Conservation (phyloP, 1,140 invertebrate genomes). For the Drosophila sp. region DNA sequence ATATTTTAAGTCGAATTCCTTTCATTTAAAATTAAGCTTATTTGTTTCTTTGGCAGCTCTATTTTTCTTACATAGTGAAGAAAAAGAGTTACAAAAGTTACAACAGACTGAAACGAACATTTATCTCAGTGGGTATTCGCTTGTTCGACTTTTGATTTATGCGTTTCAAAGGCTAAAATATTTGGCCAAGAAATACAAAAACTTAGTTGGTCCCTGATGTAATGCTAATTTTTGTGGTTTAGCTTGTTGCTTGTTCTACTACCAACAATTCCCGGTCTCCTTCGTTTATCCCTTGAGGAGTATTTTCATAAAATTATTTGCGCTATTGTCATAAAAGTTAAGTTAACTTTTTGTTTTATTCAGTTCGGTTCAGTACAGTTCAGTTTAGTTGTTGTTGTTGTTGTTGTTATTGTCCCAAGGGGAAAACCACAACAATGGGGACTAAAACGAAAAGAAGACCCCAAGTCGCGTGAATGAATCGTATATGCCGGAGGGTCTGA, state of each 20-base stretch:
- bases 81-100: too few relatives aligned
- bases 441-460: constrained; percentile 10
- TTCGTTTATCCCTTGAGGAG: constrained; percentile 41
- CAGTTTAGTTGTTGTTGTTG: constrained; percentile 35
- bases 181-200: constrained; percentile 9
- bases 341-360: constrained; percentile 63
- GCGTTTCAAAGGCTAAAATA: background rate
- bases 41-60: too few relatives aligned
- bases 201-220: constrained; percentile 10
- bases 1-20: too few relatives aligned
- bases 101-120: background rate
- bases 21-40: too few relatives aligned
- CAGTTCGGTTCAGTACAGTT: constrained; percentile 39
- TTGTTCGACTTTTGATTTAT: background rate
- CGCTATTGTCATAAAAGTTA: constrained; percentile 70
- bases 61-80: too few relatives aligned
- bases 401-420: constrained; percentile 7
- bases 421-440: constrained; percentile 50
- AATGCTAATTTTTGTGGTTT: constrained; percentile 18
- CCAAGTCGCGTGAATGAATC: constrained; percentile 67
- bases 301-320: constrained; percentile 74
- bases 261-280: constrained; percentile 11
- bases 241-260: background rate
- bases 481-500: constrained; percentile 39
- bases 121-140: background rate